phyloP scores from a whole-genome alignment of 1,140 invertebrate species.

The Saccostrea echinata region DNA sequence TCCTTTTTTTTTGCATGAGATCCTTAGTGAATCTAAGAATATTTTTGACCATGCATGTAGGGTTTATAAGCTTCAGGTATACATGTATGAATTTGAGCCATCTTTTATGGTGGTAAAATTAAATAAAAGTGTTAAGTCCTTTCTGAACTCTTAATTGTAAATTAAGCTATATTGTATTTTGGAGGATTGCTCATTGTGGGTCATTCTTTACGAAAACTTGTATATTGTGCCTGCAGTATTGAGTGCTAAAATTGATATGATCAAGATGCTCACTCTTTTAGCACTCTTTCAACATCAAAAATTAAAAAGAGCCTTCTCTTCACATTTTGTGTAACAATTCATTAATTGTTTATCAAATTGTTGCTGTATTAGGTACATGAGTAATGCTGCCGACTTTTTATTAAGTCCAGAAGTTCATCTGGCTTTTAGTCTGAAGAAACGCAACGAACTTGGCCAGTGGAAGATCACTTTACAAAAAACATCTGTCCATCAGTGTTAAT shows the following conservation, averaged over 20 bases:
- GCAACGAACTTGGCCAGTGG: background rate
- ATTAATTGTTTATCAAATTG: constrained; percentile 33
- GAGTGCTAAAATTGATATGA: background rate
- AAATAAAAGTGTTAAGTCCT: no score
- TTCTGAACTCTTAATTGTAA: no score
- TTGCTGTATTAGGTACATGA: constrained; percentile 28
- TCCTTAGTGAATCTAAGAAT: no score
- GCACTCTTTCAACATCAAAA: constrained; percentile 4
- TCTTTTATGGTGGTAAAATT: no score
- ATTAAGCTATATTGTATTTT: no score
- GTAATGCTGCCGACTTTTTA: constrained; percentile 1
- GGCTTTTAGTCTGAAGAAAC: background rate
- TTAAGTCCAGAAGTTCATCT: constrained; percentile 36
- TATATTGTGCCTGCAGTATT: no score
- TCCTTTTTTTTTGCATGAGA: no score
- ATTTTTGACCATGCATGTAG: no score
- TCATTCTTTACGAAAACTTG: no score
- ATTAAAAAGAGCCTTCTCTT: background rate
- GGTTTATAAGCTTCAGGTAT: no score
- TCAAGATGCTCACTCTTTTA: background rate
- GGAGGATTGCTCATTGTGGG: no score
- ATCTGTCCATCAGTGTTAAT: constrained; percentile 1
- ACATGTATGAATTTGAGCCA: no score
- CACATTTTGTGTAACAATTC: background rate
- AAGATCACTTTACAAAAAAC: constrained; percentile 39